Evolutionary conservation across 1,140 invertebrate species (phyloP).

Genomic region (Macrosteles quadrilineatus): DNA sequence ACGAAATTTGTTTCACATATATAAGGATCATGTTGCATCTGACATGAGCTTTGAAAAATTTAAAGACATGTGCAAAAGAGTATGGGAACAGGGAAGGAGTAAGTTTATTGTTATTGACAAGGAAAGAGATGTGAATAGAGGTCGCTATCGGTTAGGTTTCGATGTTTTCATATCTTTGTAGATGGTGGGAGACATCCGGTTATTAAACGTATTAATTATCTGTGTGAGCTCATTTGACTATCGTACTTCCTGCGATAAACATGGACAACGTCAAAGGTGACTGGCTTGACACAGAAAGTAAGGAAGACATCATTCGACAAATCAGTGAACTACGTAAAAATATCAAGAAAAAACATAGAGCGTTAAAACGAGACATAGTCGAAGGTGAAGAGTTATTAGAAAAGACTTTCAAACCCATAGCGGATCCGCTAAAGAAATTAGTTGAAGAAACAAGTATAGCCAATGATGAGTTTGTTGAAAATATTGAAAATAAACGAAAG

Average conservation of each 20-base stretch:
- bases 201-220: too few species aligned
- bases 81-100: constrained; percentile 46
- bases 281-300: background rate
- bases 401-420: background rate
- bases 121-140: constrained; percentile 48
- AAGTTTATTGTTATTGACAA: constrained; percentile 49
- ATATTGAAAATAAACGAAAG: background rate
- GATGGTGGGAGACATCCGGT: too few species aligned
- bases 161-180: constrained; percentile 21
- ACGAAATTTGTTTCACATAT: constrained; percentile 51
- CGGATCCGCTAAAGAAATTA: background rate
- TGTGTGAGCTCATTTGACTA: too few species aligned
- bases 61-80: constrained; percentile 13
- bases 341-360: background rate
- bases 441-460: background rate
- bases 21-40: too few species aligned
- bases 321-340: background rate
- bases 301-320: background rate
- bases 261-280: background rate
- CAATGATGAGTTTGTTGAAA: background rate
- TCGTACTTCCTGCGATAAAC: background rate
- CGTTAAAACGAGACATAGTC: background rate
- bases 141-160: constrained; percentile 33
- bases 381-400: background rate
- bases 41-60: constrained; percentile 27